Conservation (phyloP, 2,113 vertebrate species). For the Hydrolagus affinis region DNA sequence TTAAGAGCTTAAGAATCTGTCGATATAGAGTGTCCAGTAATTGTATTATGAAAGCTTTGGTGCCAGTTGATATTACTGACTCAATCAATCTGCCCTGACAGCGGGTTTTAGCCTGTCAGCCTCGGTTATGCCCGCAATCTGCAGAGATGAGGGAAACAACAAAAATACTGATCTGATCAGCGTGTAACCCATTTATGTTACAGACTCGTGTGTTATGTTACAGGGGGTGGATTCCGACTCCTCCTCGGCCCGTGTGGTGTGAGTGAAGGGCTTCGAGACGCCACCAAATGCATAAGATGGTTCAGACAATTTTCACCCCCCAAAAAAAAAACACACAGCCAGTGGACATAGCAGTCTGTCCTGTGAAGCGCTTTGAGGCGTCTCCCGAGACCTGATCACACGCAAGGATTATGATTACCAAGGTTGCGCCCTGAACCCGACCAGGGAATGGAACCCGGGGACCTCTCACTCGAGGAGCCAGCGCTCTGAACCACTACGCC, state of each 20-base stretch:
- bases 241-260: background rate
- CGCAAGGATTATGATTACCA: too few relatives aligned
- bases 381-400: too few relatives aligned
- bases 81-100: conserved; percentile 70
- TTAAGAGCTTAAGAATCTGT: conserved; percentile 67
- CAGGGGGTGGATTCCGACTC: background rate
- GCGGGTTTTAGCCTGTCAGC: conserved; percentile 68
- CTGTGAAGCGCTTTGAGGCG: too few relatives aligned
- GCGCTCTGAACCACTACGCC: too few relatives aligned
- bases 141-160: conserved; percentile 70
- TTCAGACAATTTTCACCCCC: too few relatives aligned
- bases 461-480: too few relatives aligned
- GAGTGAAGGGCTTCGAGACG: too few relatives aligned
- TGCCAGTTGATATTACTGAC: conserved; percentile 65
- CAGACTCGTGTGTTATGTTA: conserved; percentile 39
- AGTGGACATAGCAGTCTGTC: too few relatives aligned
- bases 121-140: conserved; percentile 64
- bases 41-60: conserved; percentile 70
- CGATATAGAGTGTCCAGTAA: conserved; percentile 74
- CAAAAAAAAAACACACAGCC: too few relatives aligned
- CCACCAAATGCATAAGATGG: too few relatives aligned
- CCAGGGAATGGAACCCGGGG: too few relatives aligned
- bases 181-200: conserved; percentile 66
- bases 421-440: too few relatives aligned
- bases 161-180: conserved; percentile 80